These are phyloP conservation scores for Mixornis gularis DNA, from an alignment of 2,113 vertebrate genomes.

Conservation along the genomic window DNA sequence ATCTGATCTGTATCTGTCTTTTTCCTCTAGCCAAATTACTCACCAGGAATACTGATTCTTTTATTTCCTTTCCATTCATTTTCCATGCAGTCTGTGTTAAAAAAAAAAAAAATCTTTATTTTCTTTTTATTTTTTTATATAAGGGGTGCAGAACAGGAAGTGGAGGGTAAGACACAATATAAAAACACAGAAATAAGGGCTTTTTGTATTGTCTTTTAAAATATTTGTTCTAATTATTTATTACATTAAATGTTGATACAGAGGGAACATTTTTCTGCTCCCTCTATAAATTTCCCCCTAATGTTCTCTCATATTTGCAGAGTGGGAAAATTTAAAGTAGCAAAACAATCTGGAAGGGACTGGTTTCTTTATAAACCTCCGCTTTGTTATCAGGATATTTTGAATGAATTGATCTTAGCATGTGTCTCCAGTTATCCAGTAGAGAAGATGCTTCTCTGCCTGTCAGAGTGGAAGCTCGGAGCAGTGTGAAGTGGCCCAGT, in stretches of 20 bases:
- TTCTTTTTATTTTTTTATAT: neutral
- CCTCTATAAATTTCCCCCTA: neutral
- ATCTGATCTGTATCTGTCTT: constrained; percentile 55
- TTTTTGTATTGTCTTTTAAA: neutral
- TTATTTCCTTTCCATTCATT: constrained; percentile 37
- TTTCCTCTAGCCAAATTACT: constrained; percentile 53
- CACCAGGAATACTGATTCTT: constrained; percentile 54
- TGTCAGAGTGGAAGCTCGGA: neutral
- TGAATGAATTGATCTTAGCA: neutral
- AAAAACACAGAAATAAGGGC: neutral
- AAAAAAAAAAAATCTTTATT: neutral
- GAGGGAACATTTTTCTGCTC: neutral
- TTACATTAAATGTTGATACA: neutral
- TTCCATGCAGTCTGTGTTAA: neutral
- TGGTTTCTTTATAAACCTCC: neutral
- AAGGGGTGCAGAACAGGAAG: neutral
- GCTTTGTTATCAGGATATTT: neutral
- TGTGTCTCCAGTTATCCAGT: neutral
- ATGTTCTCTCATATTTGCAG: neutral
- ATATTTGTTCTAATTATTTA: neutral
- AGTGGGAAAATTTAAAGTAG: neutral
- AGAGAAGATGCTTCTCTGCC: neutral
- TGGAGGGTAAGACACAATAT: neutral
- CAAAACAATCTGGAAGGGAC: neutral
- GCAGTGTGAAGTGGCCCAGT: neutral